Conservation (phyloP, 1,140 invertebrate genomes). For the Coptotermes formosanus region DNA sequence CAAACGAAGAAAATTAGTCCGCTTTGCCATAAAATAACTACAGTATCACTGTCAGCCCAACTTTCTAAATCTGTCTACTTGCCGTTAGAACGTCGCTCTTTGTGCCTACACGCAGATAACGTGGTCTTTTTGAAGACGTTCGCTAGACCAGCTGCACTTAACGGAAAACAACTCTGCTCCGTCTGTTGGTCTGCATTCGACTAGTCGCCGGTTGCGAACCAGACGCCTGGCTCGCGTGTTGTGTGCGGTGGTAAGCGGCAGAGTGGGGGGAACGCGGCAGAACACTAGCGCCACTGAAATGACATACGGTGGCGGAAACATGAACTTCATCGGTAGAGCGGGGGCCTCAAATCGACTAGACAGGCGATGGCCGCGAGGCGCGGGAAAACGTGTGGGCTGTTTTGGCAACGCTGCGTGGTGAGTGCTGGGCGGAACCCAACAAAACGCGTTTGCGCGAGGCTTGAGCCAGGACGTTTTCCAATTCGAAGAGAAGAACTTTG, state of each 20-base stretch:
- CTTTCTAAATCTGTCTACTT: not conserved
- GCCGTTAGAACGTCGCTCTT: not conserved
- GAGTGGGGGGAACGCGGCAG: not conserved
- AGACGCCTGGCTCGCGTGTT: not conserved
- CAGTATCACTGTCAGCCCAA: not conserved
- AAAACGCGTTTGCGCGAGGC: conserved; percentile 26
- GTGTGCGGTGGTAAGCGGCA: not conserved
- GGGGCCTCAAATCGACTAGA: not conserved
- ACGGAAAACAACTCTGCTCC: not conserved
- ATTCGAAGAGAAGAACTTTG: conserved; percentile 23
- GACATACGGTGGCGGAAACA: not conserved
- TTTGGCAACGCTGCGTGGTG: conserved; percentile 16
- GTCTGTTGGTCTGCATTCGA: conserved; percentile 8
- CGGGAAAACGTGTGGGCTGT: not conserved
- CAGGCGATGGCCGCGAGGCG: not conserved
- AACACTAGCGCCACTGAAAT: not conserved
- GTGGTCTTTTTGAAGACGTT: not conserved
- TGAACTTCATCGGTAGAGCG: not conserved
- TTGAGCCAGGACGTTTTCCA: conserved; percentile 4
- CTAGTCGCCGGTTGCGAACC: conserved; percentile 13
- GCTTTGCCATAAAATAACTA: too few relatives aligned
- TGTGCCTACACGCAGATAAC: not conserved
- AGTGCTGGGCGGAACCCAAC: not conserved
- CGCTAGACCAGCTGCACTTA: not conserved
- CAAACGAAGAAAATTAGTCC: too few relatives aligned